Evolutionary conservation across 2,888 invertebrate genomes (phyloP).

Genomic region (Empis livida): DNA sequence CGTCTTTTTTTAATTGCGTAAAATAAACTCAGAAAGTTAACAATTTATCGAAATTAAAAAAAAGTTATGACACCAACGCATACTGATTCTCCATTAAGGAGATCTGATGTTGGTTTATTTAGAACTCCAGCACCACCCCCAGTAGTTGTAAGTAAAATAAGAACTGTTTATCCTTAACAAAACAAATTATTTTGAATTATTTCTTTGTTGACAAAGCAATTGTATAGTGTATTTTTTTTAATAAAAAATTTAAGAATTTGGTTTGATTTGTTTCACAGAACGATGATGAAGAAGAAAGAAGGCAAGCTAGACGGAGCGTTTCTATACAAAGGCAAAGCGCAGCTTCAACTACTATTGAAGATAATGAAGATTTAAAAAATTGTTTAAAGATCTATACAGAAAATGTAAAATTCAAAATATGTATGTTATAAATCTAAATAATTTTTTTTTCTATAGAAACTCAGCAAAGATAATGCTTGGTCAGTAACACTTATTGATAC

Average conservation of each 20-base stretch:
- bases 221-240: background rate
- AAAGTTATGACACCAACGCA: slow-evolving; percentile 29
- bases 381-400: slow-evolving; percentile 68
- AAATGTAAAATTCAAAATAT: slow-evolving; percentile 44
- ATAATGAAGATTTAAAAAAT: slow-evolving; percentile 57
- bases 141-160: slow-evolving; percentile 8
- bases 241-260: background rate
- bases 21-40: too few species aligned
- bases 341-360: slow-evolving; percentile 20
- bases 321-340: slow-evolving; percentile 20
- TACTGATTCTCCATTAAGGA: slow-evolving; percentile 27
- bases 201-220: background rate
- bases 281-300: slow-evolving; percentile 50
- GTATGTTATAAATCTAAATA: background rate
- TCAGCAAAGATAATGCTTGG: slow-evolving; percentile 82
- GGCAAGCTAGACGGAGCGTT: slow-evolving; percentile 33
- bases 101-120: slow-evolving; percentile 25
- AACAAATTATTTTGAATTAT: background rate
- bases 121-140: slow-evolving; percentile 13
- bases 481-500: slow-evolving; percentile 75
- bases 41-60: background rate
- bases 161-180: too few species aligned
- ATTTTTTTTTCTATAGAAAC: slow-evolving; percentile 47
- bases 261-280: slow-evolving; percentile 23
- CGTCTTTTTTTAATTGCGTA: too few species aligned